These are phyloP conservation scores for Zophobas atratus DNA, from an alignment of 1,140 invertebrate species.

Conservation along the genomic window DNA sequence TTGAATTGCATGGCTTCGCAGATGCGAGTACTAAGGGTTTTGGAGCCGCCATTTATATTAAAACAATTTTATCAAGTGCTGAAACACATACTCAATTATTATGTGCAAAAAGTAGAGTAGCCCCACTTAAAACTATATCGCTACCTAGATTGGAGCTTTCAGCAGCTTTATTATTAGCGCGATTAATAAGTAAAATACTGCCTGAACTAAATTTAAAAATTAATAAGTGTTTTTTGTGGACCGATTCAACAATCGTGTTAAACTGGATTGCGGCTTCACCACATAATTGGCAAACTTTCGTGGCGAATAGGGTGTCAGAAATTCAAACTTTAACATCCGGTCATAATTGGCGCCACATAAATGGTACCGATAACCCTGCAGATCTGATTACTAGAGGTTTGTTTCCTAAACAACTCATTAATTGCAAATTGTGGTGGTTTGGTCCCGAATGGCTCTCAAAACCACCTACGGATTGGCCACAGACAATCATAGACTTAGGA, in stretches of 20 bases:
- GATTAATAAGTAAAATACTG: neutral
- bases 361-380: conserved; percentile 63
- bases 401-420: conserved; percentile 26
- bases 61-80: conserved; percentile 1
- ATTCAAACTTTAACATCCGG: conserved; percentile 60
- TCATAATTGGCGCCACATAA: conserved; percentile 64
- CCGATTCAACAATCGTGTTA: conserved; percentile 64
- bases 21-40: conserved; percentile 64
- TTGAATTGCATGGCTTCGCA: conserved; percentile 61
- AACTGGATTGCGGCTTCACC: conserved; percentile 61
- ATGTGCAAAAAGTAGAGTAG: conserved; percentile 65
- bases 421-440: conserved; percentile 39
- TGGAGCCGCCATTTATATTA: conserved; percentile 63
- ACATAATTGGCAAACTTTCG: conserved; percentile 65
- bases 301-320: conserved; percentile 66
- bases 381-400: conserved; percentile 66
- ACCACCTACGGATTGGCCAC: conserved; percentile 7
- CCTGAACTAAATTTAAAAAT: conserved; percentile 60
- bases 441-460: conserved; percentile 36
- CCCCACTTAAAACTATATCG: conserved; percentile 65
- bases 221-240: conserved; percentile 58
- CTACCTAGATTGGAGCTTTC: conserved; percentile 59
- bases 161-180: neutral
- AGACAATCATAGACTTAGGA: neutral
- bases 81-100: conserved; percentile 42